Evolutionary conservation across 2,888 invertebrate genomes (phyloP).

Genomic region (Lepidocyrtinus sp.): DNA sequence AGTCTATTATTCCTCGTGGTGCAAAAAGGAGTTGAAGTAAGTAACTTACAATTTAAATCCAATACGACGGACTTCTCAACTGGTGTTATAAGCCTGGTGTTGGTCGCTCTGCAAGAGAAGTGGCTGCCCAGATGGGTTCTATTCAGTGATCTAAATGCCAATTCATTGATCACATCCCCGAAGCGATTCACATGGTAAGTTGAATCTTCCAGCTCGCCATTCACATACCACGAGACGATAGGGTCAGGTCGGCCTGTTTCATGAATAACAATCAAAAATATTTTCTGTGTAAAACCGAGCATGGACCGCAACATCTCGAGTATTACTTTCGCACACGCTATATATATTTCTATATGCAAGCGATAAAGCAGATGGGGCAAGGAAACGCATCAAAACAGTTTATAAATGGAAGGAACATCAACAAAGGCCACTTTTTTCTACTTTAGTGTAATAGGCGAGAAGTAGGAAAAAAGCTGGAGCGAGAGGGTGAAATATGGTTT

Average conservation of each 20-base stretch:
- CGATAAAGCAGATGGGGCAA: background rate
- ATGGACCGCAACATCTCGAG: no score
- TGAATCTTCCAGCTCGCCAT: constrained; percentile 69
- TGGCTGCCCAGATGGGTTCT: constrained; percentile 69
- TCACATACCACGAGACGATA: constrained; percentile 68
- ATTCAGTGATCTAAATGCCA: constrained; percentile 67
- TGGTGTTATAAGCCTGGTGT: constrained; percentile 68
- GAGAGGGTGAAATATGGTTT: constrained; percentile 34
- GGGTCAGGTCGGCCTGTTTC: constrained; percentile 71
- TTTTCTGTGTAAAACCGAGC: constrained; percentile 39
- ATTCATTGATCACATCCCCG: constrained; percentile 69
- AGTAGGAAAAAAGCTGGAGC: background rate
- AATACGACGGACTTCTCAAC: constrained; percentile 68
- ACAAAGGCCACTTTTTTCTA: constrained; percentile 31
- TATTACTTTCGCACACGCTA: constrained; percentile 1
- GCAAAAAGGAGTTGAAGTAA: constrained; percentile 25
- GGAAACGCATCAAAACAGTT: background rate
- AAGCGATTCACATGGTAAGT: constrained; percentile 67
- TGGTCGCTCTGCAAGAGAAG: constrained; percentile 69
- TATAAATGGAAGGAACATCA: constrained; percentile 21
- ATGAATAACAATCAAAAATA: constrained; percentile 62
- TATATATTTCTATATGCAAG: constrained; percentile 2
- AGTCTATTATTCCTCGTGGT: background rate
- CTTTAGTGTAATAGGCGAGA: background rate
- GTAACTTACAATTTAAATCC: constrained; percentile 69